phyloP scores from a whole-genome alignment of 2,888 invertebrate genomes.

The Odontocerum albicorne region DNA sequence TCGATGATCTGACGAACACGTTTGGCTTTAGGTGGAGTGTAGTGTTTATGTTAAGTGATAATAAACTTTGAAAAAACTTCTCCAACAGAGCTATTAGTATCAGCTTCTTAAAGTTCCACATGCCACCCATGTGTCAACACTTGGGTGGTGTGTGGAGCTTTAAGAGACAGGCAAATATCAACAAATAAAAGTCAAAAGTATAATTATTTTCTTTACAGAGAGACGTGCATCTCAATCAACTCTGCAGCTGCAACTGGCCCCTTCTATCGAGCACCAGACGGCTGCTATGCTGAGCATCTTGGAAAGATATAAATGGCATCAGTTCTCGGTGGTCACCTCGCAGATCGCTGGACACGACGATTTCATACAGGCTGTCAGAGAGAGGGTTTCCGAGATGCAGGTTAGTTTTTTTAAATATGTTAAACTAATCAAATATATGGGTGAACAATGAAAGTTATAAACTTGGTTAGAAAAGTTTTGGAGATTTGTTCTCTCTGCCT shows the following conservation, averaged over 20 bases:
- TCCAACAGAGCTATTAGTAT: too few relatives aligned
- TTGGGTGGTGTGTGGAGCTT: too few relatives aligned
- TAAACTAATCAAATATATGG: not conserved
- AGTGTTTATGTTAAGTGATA: too few relatives aligned
- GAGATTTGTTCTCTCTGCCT: too few relatives aligned
- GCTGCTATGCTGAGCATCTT: constrained; percentile 94
- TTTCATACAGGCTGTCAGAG: constrained; percentile 91
- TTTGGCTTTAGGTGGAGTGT: too few relatives aligned
- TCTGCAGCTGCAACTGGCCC: constrained; percentile 90
- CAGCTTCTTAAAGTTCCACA: too few relatives aligned
- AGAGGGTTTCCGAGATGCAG: constrained; percentile 83
- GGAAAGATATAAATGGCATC: constrained; percentile 95
- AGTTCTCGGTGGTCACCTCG: constrained; percentile 92
- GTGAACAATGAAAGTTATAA: not conserved
- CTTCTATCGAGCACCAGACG: constrained; percentile 95
- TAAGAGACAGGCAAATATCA: too few relatives aligned
- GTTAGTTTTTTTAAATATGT: constrained; percentile 44
- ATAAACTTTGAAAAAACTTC: too few relatives aligned
- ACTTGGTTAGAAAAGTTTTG: too few relatives aligned
- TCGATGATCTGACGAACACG: too few relatives aligned
- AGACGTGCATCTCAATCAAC: constrained; percentile 83
- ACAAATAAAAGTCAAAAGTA: too few relatives aligned
- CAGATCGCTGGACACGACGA: constrained; percentile 94
- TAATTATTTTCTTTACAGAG: constrained; percentile 43
- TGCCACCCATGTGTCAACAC: too few relatives aligned